Conservation (phyloP, 1,140 invertebrate species). For the Macrobrachium nipponense region DNA sequence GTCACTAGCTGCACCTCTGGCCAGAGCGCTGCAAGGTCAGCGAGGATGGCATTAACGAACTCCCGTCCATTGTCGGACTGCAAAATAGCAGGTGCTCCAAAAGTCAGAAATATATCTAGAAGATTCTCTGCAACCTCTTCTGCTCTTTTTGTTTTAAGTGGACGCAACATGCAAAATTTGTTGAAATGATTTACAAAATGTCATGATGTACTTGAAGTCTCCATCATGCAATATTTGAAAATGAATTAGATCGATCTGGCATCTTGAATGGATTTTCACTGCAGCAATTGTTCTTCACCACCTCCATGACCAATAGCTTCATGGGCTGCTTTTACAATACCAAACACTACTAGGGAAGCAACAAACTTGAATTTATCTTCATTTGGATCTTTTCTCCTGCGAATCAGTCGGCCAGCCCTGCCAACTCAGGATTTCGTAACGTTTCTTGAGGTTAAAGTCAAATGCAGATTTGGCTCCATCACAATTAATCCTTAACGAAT, state of each 20-base stretch:
- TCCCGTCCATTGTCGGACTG: conserved; percentile 19
- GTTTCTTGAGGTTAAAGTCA: conserved; percentile 22
- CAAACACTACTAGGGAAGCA: conserved; percentile 16
- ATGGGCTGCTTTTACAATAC: conserved; percentile 22
- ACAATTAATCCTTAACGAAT: conserved; percentile 19
- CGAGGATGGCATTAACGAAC: too few species aligned
- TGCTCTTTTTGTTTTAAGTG: neutral
- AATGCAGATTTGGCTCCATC: neutral
- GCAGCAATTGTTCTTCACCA: neutral
- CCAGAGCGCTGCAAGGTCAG: too few species aligned
- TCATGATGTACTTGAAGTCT: conserved; percentile 1
- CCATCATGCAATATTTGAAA: neutral
- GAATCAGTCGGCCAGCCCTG: conserved; percentile 1
- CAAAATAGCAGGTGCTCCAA: too few species aligned
- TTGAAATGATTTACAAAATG: conserved; percentile 17
- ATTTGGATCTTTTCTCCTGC: conserved; percentile 12
- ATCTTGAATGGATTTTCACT: conserved; percentile 14
- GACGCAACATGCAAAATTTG: conserved; percentile 12
- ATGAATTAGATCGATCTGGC: conserved; percentile 9
- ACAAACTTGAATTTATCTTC: conserved; percentile 20
- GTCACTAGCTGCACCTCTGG: too few species aligned
- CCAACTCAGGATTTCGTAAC: conserved; percentile 23
- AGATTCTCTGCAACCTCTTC: neutral
- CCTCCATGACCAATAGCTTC: neutral
- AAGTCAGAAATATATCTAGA: too few species aligned